Evolutionary conservation across 92 coral and sea anemone species (phyloP).

Genomic region (Metridium senile): DNA sequence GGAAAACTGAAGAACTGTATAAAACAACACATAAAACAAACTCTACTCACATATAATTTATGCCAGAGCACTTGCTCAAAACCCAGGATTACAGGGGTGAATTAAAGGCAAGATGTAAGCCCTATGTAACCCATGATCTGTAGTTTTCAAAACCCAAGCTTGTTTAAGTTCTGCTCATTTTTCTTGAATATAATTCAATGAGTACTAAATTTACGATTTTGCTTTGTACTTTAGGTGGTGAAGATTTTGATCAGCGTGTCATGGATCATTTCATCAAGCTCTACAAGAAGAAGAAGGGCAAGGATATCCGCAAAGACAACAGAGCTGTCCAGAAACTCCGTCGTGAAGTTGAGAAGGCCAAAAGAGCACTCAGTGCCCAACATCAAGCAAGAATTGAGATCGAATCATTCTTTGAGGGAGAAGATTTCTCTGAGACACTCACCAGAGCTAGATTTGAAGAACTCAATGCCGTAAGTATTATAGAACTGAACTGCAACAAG

Average conservation of each 20-base stretch:
- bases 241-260: slow-evolving; percentile 98
- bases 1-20: too few species aligned
- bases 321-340: slow-evolving; percentile 98
- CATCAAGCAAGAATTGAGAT: slow-evolving; percentile 99
- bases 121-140: too few species aligned
- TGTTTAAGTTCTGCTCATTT: too few species aligned
- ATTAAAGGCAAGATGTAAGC: too few species aligned
- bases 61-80: too few species aligned
- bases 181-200: not conserved
- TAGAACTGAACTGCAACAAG: not conserved
- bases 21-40: too few species aligned
- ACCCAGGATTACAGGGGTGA: too few species aligned
- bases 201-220: not conserved
- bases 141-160: too few species aligned
- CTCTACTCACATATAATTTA: too few species aligned
- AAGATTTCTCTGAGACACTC: slow-evolving; percentile 97
- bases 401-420: slow-evolving; percentile 95
- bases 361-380: slow-evolving; percentile 95
- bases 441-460: slow-evolving; percentile 97
- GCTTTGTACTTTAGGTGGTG: slow-evolving; percentile 73
- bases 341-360: slow-evolving; percentile 99
- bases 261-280: slow-evolving; percentile 97
- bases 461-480: slow-evolving; percentile 76
- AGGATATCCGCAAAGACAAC: slow-evolving; percentile 97
- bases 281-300: slow-evolving; percentile 99